Percentiles rank a stretch among this genome's conserved stretches.
Evolutionary conservation across 2,113 vertebrate species (phyloP).

Genomic region (Odontophorus gujanensis): DNA sequence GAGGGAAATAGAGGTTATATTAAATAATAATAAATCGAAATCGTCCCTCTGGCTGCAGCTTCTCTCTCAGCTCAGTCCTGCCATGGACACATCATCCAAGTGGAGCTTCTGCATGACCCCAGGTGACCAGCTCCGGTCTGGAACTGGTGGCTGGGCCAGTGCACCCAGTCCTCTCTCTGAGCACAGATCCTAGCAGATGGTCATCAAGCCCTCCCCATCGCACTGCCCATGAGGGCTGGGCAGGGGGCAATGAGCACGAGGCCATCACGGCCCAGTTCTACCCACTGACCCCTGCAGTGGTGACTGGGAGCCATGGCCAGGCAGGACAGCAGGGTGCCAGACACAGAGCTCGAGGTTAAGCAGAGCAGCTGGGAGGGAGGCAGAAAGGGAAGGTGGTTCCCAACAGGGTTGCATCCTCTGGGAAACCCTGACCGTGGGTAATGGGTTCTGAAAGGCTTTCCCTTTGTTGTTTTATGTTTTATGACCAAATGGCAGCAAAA

Average conservation of each 20-base stretch:
- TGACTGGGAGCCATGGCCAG: background rate
- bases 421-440: background rate
- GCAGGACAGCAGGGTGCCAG: background rate
- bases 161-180: rapidly evolving
- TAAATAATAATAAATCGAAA: background rate
- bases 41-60: background rate
- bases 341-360: background rate
- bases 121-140: background rate
- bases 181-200: background rate
- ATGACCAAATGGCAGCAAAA: background rate
- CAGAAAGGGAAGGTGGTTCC: background rate
- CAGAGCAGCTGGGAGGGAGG: background rate
- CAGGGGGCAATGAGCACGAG: background rate
- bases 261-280: background rate
- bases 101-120: background rate
- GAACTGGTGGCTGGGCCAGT: background rate
- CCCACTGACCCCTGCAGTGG: background rate
- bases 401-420: background rate
- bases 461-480: too few species aligned
- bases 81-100: rapidly evolving
- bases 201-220: background rate
- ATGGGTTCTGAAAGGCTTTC: too few species aligned
- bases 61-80: background rate
- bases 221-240: background rate
- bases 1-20: background rate